Conservation (phyloP, 2,113 vertebrate species). For the Leptobrachium ailaonicum region DNA sequence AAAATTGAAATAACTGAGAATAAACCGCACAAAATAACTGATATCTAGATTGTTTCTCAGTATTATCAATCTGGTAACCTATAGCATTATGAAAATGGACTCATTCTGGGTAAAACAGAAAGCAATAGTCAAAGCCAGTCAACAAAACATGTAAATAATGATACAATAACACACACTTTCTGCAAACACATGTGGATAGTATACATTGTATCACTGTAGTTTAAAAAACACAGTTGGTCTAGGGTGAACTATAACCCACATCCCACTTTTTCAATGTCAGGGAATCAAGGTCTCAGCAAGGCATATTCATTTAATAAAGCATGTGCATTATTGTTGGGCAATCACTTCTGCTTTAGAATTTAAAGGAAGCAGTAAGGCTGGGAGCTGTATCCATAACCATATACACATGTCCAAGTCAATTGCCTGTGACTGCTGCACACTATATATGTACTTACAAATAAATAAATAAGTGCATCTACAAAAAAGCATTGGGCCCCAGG, state of each 20-base stretch:
- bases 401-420: not conserved
- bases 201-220: no score
- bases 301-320: not conserved
- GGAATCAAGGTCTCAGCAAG: not conserved
- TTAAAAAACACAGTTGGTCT: not conserved
- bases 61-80: not conserved
- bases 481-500: slow-evolving; percentile 7
- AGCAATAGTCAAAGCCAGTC: no score
- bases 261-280: not conserved
- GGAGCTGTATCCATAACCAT: slow-evolving; percentile 8
- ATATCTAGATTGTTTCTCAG: no score
- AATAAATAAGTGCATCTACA: not conserved
- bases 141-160: not conserved
- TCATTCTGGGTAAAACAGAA: not conserved
- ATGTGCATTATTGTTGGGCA: not conserved
- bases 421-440: slow-evolving; percentile 19
- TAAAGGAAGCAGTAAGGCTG: not conserved
- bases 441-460: not conserved
- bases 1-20: not conserved
- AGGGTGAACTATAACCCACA: not conserved
- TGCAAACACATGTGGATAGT: no score
- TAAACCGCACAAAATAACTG: not conserved
- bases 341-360: not conserved
- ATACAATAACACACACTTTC: not conserved
- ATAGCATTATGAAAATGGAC: not conserved